These are phyloP conservation scores for Meleagris gallopavo DNA, from an alignment of 2,113 vertebrate species.

Conservation along the genomic window DNA sequence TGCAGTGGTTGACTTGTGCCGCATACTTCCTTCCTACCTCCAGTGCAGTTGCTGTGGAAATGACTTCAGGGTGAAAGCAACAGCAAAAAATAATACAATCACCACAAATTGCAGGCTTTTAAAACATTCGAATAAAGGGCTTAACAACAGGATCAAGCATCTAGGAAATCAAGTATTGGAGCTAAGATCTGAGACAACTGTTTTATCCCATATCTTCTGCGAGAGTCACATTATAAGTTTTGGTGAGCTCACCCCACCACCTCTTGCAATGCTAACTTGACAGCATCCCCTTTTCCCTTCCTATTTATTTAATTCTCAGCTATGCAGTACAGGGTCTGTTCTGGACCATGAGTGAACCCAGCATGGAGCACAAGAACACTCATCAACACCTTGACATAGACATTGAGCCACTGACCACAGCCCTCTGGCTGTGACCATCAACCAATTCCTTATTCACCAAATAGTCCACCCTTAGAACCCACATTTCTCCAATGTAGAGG, in stretches of 20 bases:
- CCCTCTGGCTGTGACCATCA: no score
- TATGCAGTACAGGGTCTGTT: neutral
- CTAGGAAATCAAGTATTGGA: neutral
- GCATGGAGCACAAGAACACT: neutral
- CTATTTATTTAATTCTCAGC: neutral
- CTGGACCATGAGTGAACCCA: no score
- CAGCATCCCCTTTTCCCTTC: neutral
- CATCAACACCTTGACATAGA: no score
- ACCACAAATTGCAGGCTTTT: neutral
- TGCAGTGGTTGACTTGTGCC: neutral
- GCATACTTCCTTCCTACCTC: neutral
- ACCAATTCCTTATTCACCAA: no score
- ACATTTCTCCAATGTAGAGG: no score
- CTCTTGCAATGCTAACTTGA: neutral
- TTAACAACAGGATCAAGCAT: neutral
- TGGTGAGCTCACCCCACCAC: neutral
- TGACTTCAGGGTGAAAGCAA: neutral
- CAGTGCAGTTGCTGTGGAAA: neutral
- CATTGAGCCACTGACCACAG: no score
- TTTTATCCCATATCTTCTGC: neutral
- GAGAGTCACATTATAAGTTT: rapidly evolving
- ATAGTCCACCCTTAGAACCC: no score
- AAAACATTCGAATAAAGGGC: neutral
- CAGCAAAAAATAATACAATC: neutral
- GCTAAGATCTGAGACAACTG: neutral